These are phyloP conservation scores for Brachionus rubens DNA, from an alignment of 1,140 invertebrate species.

Conservation along the genomic window DNA sequence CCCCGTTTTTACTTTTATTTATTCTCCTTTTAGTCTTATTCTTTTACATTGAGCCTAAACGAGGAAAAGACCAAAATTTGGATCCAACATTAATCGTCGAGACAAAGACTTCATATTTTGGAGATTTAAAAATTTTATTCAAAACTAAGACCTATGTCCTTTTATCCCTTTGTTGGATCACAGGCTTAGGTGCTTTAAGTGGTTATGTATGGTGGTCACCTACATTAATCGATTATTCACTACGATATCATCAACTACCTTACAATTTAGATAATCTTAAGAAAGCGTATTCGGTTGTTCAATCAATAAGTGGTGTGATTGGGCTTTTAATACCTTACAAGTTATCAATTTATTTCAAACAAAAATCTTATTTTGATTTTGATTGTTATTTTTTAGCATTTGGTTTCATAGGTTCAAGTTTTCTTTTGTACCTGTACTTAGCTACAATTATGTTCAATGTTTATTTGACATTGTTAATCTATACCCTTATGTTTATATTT, in stretches of 20 bases:
- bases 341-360: slow-evolving; percentile 27
- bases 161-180: not conserved
- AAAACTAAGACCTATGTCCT: slow-evolving; percentile 31
- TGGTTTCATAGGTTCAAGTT: slow-evolving; percentile 17
- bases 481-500: slow-evolving; percentile 4
- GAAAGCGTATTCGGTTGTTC: slow-evolving; percentile 33
- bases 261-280: slow-evolving; percentile 15
- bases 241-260: not conserved
- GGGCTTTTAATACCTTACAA: slow-evolving; percentile 10
- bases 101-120: not conserved
- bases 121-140: slow-evolving; percentile 36
- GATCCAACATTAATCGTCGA: too few relatives aligned
- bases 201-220: slow-evolving; percentile 37
- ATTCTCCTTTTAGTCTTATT: slow-evolving; percentile 11
- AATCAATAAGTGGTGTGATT: slow-evolving; percentile 1
- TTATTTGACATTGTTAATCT: slow-evolving; percentile 1
- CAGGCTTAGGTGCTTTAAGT: slow-evolving; percentile 16
- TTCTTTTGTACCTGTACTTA: slow-evolving; percentile 3
- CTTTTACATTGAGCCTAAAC: slow-evolving; percentile 2
- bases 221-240: slow-evolving; percentile 30
- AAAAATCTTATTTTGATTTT: not conserved
- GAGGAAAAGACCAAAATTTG: not conserved
- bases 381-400: slow-evolving; percentile 29
- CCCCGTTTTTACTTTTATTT: not conserved
- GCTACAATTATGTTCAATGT: slow-evolving; percentile 4